Evolutionary conservation across 2,113 vertebrate species (phyloP).

Genomic region (Scatophagus argus): DNA sequence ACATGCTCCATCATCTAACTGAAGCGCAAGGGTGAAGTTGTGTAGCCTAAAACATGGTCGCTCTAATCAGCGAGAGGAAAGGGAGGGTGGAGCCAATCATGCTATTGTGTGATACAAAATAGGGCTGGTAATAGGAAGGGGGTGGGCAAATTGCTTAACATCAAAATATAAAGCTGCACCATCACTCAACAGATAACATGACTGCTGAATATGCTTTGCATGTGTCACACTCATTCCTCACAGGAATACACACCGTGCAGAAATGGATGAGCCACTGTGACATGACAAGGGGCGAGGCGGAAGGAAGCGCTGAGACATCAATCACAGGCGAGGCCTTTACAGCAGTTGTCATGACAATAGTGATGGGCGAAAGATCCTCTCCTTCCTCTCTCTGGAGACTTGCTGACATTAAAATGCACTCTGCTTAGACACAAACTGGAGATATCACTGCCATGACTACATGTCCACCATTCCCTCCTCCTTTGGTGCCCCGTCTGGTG

Average conservation of each 20-base stretch:
- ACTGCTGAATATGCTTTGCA: constrained; percentile 25
- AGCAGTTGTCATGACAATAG: constrained; percentile 64
- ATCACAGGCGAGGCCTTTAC: constrained; percentile 45
- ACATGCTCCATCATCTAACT: constrained; percentile 4
- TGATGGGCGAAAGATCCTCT: constrained; percentile 35
- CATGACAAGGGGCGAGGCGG: constrained; percentile 44
- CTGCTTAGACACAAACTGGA: background rate
- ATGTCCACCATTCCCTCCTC: background rate
- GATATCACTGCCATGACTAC: background rate
- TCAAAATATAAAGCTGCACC: constrained; percentile 27
- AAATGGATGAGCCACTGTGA: constrained; percentile 27
- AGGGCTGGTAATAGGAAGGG: background rate
- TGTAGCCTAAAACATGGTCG: constrained; percentile 21
- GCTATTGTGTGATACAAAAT: background rate
- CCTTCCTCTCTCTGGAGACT: constrained; percentile 31
- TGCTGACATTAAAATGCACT: constrained; percentile 49
- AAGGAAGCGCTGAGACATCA: constrained; percentile 34
- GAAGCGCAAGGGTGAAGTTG: background rate
- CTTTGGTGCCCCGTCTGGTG: background rate
- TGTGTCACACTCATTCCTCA: constrained; percentile 24
- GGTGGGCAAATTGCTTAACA: constrained; percentile 26
- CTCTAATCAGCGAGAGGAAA: constrained; percentile 11
- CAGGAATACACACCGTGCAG: constrained; percentile 34
- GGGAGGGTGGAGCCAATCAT: constrained; percentile 13
- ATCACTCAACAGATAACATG: constrained; percentile 41